phyloP scores from a whole-genome alignment of 2,888 invertebrate species.

The Lepidochitona cinerea region DNA sequence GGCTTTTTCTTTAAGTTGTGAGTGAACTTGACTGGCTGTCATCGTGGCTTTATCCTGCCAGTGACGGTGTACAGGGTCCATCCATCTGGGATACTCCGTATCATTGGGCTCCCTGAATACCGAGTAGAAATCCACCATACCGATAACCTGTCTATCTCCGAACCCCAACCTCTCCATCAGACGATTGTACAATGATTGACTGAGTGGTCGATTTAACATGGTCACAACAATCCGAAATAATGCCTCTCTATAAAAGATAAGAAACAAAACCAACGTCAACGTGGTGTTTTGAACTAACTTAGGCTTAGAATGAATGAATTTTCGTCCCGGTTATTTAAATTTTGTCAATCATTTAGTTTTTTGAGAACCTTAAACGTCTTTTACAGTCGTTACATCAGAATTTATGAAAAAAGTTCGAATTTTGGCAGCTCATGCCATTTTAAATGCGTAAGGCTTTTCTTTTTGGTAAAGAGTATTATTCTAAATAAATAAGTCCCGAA shows the following conservation, averaged over 20 bases:
- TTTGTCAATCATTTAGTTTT: no score
- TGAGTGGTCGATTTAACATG: conserved; percentile 51
- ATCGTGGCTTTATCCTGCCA: conserved; percentile 53
- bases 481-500: no score
- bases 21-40: conserved; percentile 64
- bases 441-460: no score
- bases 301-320: no score
- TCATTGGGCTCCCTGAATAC: conserved; percentile 49
- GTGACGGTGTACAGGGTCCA: conserved; percentile 64
- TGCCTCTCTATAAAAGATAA: conserved; percentile 58
- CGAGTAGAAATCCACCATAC: conserved; percentile 66
- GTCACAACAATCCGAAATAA: conserved; percentile 63
- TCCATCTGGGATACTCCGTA: conserved; percentile 64
- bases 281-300: no score
- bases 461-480: no score
- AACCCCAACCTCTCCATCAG: conserved; percentile 61
- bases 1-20: conserved; percentile 65
- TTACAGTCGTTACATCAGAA: no score
- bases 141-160: conserved; percentile 53
- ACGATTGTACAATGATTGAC: conserved; percentile 46
- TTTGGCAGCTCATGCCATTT: no score
- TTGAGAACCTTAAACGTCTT: no score
- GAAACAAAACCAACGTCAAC: no score
- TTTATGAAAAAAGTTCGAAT: no score
- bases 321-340: no score